Evolutionary conservation across 2,888 invertebrate species (phyloP).

Genomic region (Tiphia femorata): DNA sequence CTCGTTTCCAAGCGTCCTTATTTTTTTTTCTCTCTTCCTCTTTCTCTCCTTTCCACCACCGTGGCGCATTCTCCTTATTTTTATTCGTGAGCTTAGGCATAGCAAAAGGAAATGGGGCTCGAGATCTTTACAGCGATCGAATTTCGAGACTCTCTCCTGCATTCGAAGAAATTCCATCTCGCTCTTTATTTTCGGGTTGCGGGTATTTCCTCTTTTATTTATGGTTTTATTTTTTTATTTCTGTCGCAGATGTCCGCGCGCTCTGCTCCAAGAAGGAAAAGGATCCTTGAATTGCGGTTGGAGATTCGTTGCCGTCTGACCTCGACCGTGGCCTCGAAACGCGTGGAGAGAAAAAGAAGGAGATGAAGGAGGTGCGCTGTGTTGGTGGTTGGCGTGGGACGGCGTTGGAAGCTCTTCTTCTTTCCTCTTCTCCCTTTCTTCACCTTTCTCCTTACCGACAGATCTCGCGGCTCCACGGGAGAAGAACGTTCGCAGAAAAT

Average conservation of each 20-base stretch:
- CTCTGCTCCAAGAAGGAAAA: background rate
- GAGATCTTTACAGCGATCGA: no score
- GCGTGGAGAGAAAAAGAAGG: background rate
- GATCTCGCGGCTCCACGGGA: no score
- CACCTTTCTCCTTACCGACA: no score
- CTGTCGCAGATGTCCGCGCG: background rate
- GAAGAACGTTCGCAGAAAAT: no score
- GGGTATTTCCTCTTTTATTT: no score
- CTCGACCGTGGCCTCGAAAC: background rate
- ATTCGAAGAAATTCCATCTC: no score
- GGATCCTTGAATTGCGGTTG: no score
- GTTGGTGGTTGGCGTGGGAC: background rate
- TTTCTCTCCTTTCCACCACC: background rate
- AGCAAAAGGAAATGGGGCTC: no score
- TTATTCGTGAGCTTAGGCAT: no score
- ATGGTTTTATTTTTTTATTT: no score
- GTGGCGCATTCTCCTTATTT: background rate
- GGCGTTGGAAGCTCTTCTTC: constrained; percentile 8
- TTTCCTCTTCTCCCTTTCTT: background rate
- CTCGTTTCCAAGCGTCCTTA: background rate
- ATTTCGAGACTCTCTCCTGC: no score
- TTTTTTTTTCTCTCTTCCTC: background rate
- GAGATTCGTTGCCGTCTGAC: background rate
- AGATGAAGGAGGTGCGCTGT: background rate
- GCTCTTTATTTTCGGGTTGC: no score